These are phyloP conservation scores for Seison nebaliae DNA, from an alignment of 1,140 invertebrate species.

Conservation along the genomic window DNA sequence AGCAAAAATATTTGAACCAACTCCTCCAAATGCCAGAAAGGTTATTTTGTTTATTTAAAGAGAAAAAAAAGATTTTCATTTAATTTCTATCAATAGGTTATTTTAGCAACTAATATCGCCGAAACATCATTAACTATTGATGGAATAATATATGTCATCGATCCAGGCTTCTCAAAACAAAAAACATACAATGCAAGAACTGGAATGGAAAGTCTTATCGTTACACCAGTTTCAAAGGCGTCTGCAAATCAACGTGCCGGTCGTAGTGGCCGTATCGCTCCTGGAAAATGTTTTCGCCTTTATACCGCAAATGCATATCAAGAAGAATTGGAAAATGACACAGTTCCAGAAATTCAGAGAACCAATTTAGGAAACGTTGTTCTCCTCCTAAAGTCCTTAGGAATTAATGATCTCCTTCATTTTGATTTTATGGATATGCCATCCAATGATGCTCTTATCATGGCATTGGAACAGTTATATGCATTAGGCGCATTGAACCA, in stretches of 20 bases:
- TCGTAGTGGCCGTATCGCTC: constrained; percentile 24
- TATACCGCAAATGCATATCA: constrained; percentile 59
- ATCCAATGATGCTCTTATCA: constrained; percentile 67
- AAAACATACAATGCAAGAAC: constrained; percentile 93
- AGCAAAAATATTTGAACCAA: constrained; percentile 83
- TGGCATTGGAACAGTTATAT: constrained; percentile 86
- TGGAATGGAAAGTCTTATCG: constrained; percentile 87
- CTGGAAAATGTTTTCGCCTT: constrained; percentile 80
- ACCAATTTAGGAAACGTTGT: constrained; percentile 30
- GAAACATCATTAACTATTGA: constrained; percentile 97
- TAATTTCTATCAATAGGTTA: too few relatives aligned
- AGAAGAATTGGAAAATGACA: constrained; percentile 86
- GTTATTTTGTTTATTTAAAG: too few relatives aligned
- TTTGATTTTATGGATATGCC: constrained; percentile 97
- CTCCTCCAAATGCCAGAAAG: constrained; percentile 67
- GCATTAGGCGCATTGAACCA: constrained; percentile 91
- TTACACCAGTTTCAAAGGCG: constrained; percentile 79
- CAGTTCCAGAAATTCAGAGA: constrained; percentile 49
- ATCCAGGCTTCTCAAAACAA: constrained; percentile 94
- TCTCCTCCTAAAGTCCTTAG: constrained; percentile 25
- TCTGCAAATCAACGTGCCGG: constrained; percentile 15
- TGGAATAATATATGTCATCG: constrained; percentile 94
- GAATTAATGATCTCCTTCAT: constrained; percentile 78
- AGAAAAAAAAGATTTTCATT: constrained; percentile 41
- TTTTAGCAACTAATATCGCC: constrained; percentile 93